Evolutionary conservation across 2,888 invertebrate species (phyloP).

Genomic region (Caenorhabditis imperialis): DNA sequence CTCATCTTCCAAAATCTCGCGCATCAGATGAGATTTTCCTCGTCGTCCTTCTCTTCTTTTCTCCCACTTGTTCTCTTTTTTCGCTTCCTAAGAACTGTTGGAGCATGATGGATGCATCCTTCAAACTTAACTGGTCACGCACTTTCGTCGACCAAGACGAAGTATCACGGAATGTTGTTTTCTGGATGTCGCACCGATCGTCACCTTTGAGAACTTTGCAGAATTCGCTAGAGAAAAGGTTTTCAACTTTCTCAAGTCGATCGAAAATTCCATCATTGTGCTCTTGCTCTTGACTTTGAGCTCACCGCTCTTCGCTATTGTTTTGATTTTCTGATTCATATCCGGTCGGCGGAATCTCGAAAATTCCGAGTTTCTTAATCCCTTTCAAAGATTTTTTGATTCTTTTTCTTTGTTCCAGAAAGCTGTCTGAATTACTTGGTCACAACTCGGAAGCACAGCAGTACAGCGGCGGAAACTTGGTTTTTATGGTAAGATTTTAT

Average conservation of each 20-base stretch:
- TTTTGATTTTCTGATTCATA: no score
- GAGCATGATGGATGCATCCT: conserved; percentile 24
- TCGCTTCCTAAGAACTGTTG: conserved; percentile 32
- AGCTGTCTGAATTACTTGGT: no score
- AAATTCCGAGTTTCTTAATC: no score
- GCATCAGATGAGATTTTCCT: conserved; percentile 12
- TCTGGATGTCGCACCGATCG: no score
- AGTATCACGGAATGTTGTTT: conserved; percentile 19
- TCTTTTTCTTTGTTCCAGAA: no score
- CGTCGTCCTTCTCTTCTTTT: conserved; percentile 12
- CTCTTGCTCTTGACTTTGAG: conserved; percentile 5
- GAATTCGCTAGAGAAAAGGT: neutral
- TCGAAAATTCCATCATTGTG: neutral
- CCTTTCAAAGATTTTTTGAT: no score
- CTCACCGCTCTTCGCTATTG: neutral
- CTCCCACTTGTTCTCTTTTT: conserved; percentile 25
- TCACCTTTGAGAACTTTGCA: no score
- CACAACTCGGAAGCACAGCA: no score
- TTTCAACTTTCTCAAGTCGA: conserved; percentile 3
- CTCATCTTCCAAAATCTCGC: conserved; percentile 22
- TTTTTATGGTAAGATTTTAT: no score
- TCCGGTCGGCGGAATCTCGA: no score
- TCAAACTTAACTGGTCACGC: conserved; percentile 34
- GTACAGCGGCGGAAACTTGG: no score
- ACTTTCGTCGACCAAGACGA: conserved; percentile 25